Percentiles rank a stretch among this genome's conserved stretches.
phyloP scores from a whole-genome alignment of 2,113 vertebrate species.

The Syngnathoides biaculeatus region DNA sequence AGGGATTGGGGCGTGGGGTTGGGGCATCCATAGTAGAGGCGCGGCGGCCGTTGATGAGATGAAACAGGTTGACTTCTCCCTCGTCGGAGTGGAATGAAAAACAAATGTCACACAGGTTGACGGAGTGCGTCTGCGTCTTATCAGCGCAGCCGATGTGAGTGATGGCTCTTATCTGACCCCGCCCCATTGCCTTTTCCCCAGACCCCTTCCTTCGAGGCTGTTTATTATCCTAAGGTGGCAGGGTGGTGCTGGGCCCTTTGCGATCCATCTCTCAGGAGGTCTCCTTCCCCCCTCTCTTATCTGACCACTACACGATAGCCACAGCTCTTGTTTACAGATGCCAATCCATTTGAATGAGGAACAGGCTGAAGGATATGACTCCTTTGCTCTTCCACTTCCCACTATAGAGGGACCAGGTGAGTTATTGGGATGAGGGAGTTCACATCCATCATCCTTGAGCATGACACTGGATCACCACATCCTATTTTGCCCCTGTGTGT shows the following conservation, averaged over 20 bases:
- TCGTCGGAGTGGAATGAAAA: conserved; percentile 72
- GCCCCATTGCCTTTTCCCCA: conserved; percentile 62
- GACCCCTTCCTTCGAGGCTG: conserved; percentile 66
- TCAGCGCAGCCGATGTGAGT: conserved; percentile 71
- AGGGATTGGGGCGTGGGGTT: conserved; percentile 37
- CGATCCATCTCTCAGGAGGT: conserved; percentile 72
- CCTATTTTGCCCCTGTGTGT: conserved; percentile 31
- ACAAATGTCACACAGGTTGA: conserved; percentile 75
- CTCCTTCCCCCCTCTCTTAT: conserved; percentile 64
- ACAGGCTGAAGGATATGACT: conserved; percentile 58
- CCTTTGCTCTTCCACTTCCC: conserved; percentile 60
- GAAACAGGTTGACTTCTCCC: conserved; percentile 71
- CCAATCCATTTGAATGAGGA: conserved; percentile 67
- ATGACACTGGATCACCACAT: conserved; percentile 15
- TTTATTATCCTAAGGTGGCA: conserved; percentile 76
- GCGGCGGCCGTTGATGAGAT: conserved; percentile 63
- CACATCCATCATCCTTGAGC: conserved; percentile 39
- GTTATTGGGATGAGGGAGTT: conserved; percentile 52
- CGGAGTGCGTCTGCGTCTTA: conserved; percentile 75
- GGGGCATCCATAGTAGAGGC: conserved; percentile 51
- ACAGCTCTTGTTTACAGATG: conserved; percentile 68
- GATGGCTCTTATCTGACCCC: conserved; percentile 73
- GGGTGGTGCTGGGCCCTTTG: conserved; percentile 65
- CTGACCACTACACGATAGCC: conserved; percentile 69
- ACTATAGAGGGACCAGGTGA: conserved; percentile 45